These are phyloP conservation scores for Neoniphon sammara DNA, from an alignment of 2,797 vertebrate species.

Conservation along the genomic window DNA sequence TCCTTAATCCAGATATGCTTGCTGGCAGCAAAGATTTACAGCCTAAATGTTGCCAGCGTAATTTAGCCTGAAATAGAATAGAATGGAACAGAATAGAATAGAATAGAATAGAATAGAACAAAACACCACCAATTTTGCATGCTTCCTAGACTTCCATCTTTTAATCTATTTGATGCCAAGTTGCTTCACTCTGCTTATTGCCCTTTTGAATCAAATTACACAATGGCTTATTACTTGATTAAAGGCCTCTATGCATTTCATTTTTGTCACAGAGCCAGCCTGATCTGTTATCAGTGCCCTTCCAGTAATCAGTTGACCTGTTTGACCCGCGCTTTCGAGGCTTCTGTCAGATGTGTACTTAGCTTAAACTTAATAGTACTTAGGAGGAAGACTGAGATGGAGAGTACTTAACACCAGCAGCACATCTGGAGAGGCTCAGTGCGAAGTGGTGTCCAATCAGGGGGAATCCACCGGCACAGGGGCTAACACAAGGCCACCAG, in stretches of 20 bases:
- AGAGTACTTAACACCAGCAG: slow-evolving; percentile 49
- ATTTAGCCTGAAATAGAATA: no score
- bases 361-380: slow-evolving; percentile 51
- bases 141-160: not conserved
- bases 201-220: slow-evolving; percentile 15
- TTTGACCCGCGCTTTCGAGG: slow-evolving; percentile 45
- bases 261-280: slow-evolving; percentile 5
- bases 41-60: no score
- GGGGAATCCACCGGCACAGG: slow-evolving; percentile 34
- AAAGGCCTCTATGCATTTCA: not conserved
- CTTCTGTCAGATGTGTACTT: slow-evolving; percentile 49
- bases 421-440: slow-evolving; percentile 45
- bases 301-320: slow-evolving; percentile 25
- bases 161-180: not conserved
- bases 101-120: no score
- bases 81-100: no score
- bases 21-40: not conserved
- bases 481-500: slow-evolving; percentile 34
- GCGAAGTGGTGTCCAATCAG: slow-evolving; percentile 32
- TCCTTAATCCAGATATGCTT: not conserved
- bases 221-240: slow-evolving; percentile 25
- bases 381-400: not conserved
- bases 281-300: slow-evolving; percentile 31
- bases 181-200: not conserved
- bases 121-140: not conserved